Evolutionary conservation across 2,797 vertebrate species (phyloP).

Genomic region (Sebastes umbrosus): DNA sequence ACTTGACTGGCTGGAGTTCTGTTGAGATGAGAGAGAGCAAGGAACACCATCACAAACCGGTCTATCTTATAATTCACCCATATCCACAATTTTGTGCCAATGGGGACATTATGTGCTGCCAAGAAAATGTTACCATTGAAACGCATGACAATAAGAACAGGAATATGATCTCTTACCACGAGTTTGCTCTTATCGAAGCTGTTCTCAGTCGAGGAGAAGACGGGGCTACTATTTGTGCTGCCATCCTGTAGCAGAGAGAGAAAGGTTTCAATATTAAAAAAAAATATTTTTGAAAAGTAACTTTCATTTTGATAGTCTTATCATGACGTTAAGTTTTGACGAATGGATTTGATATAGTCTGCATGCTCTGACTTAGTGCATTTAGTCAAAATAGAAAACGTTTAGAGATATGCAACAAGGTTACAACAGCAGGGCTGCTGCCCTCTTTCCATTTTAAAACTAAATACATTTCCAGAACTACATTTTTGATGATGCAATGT

Average conservation of each 20-base stretch:
- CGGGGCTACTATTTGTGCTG: conserved; percentile 75
- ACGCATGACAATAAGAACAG: background rate
- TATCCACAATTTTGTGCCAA: background rate
- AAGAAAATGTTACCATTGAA: background rate
- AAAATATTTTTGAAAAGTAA: background rate
- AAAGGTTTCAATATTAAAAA: background rate
- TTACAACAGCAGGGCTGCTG: background rate
- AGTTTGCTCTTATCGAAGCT: conserved; percentile 76
- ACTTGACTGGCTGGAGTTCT: conserved; percentile 85
- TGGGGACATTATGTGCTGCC: too few species aligned
- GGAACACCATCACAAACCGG: background rate
- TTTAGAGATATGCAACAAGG: background rate
- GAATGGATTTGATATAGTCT: background rate
- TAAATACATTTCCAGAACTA: background rate
- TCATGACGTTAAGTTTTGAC: background rate
- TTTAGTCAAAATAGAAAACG: background rate
- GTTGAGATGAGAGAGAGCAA: background rate
- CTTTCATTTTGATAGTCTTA: background rate
- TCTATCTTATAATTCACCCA: background rate
- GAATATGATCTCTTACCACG: conserved; percentile 73
- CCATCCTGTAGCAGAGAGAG: conserved; percentile 71
- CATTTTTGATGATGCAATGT: background rate
- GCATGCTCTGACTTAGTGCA: background rate
- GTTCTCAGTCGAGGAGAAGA: conserved; percentile 73
- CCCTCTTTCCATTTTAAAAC: background rate